These are phyloP conservation scores for honey bee (Apis mellifera) DNA, from an alignment of 1,140 invertebrate species.

Conservation along the genomic window DNA sequence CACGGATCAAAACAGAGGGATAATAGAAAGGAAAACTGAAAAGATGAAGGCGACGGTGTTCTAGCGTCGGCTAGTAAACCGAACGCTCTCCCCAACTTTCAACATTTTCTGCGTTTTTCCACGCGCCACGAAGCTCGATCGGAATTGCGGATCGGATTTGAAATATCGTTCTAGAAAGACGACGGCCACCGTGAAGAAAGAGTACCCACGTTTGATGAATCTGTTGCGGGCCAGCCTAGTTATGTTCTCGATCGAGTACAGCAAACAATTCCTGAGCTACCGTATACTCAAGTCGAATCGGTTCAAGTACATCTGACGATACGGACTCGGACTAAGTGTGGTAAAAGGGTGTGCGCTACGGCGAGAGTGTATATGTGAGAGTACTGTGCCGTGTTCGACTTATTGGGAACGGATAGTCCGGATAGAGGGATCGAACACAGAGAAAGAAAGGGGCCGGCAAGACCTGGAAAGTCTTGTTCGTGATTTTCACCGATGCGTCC, in stretches of 20 bases:
- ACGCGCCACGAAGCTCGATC: neutral
- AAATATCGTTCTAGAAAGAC: neutral
- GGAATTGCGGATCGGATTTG: neutral
- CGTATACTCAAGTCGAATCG: slow-evolving; percentile 81
- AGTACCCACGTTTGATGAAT: slow-evolving; percentile 38
- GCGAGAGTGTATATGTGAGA: slow-evolving; percentile 52
- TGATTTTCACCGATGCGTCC: slow-evolving; percentile 33
- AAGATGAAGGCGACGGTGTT: slow-evolving; percentile 51
- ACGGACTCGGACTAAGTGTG: slow-evolving; percentile 79
- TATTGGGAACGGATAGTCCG: slow-evolving; percentile 55
- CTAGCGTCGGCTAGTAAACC: slow-evolving; percentile 42
- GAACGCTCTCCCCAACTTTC: too few species aligned
- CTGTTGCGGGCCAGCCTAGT: slow-evolving; percentile 66
- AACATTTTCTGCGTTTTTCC: neutral
- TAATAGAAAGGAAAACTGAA: slow-evolving; percentile 2
- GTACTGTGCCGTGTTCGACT: slow-evolving; percentile 52
- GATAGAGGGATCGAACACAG: slow-evolving; percentile 36
- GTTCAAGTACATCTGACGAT: slow-evolving; percentile 82
- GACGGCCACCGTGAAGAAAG: neutral
- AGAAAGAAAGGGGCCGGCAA: slow-evolving; percentile 44
- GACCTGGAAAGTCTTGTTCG: slow-evolving; percentile 79
- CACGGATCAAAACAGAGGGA: slow-evolving; percentile 6
- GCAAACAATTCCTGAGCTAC: slow-evolving; percentile 81
- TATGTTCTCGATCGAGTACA: slow-evolving; percentile 81
- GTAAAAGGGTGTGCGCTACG: slow-evolving; percentile 54